These are phyloP conservation scores for Lithophane socia DNA, from an alignment of 2,888 invertebrate genomes.

Conservation along the genomic window DNA sequence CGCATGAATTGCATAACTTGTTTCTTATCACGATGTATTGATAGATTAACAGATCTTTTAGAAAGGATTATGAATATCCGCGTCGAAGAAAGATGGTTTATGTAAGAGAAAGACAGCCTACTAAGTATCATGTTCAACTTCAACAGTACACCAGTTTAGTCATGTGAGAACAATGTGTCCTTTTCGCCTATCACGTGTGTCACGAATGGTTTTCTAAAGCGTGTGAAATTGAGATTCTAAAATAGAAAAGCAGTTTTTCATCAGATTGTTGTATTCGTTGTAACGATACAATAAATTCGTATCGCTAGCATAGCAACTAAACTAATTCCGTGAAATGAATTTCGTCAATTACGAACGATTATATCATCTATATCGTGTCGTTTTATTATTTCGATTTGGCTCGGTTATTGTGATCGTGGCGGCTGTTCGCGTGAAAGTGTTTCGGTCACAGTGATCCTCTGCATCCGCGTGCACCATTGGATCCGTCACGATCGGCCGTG, in stretches of 20 bases:
- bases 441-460: conserved; percentile 76
- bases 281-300: conserved; percentile 37
- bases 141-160: conserved; percentile 7
- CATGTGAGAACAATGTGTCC: conserved; percentile 34
- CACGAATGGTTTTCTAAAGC: conserved; percentile 27
- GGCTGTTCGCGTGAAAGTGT: conserved; percentile 82
- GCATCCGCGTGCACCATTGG: conserved; percentile 83
- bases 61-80: conserved; percentile 65
- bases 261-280: conserved; percentile 22
- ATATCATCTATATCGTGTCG: conserved; percentile 77
- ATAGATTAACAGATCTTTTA: conserved; percentile 68
- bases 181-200: conserved; percentile 32
- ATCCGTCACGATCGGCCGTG: conserved; percentile 86
- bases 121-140: conserved; percentile 10
- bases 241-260: conserved; percentile 41
- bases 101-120: conserved; percentile 39
- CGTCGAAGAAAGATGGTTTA: conserved; percentile 38
- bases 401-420: conserved; percentile 72
- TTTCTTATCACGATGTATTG: conserved; percentile 65
- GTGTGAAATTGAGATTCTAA: conserved; percentile 38
- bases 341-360: conserved; percentile 73
- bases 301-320: conserved; percentile 58
- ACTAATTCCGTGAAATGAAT: conserved; percentile 71
- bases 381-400: conserved; percentile 78
- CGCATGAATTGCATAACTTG: conserved; percentile 73